Evolutionary conservation across 2,113 vertebrate species (phyloP), one percentile per base, ranked within the genome.

Genomic region (Zosterops hypoxanthus): DNA sequence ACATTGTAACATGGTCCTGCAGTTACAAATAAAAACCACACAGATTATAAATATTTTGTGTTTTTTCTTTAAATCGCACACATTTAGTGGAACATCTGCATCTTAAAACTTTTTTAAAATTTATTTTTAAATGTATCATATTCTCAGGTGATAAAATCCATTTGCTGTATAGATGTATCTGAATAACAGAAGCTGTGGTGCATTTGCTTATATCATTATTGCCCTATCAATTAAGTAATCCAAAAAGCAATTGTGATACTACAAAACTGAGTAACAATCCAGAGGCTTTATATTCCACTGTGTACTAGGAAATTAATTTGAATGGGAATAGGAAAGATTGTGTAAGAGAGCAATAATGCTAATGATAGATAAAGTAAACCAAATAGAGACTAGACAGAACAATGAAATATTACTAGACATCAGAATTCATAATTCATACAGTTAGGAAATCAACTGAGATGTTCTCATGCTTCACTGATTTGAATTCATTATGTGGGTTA

Each of bases 51-150:
- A 97, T 96, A 95, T 98, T 98, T 98, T 92, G 97, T 95, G 87
- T 97, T 98, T 98, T 97, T 97, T 95, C 93, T 97, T 91, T 98
- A 98, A 98, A 98, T 95, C 97, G 97, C 12, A 76, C 16, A 64
- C 2, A 34, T 31, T 75, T 44, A 47, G 73, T n/a, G 11, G n/a
- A 81, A 69, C 8, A 85, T 18, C 21, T 53, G 19, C 7, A 47
- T 33, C 15, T 50, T 50, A 65, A 33, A 86, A 52, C 1, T 50
- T 50, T 47, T 65, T 6, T 0, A 3, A 33, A 52, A 70, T 28
- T 20, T 44, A 47, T 56, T 59, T 85, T 82, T 14, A 63, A 55
- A 66, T 55, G 14, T 49, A 31, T 25, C 24, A 5, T n/a, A 69
- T 52, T 78, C n/a, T 92, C 8, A 72, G 42, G 52, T 57, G 12